These are phyloP conservation scores for Mesitornis unicolor DNA, from an alignment of 2,113 vertebrate genomes.

Conservation along the genomic window DNA sequence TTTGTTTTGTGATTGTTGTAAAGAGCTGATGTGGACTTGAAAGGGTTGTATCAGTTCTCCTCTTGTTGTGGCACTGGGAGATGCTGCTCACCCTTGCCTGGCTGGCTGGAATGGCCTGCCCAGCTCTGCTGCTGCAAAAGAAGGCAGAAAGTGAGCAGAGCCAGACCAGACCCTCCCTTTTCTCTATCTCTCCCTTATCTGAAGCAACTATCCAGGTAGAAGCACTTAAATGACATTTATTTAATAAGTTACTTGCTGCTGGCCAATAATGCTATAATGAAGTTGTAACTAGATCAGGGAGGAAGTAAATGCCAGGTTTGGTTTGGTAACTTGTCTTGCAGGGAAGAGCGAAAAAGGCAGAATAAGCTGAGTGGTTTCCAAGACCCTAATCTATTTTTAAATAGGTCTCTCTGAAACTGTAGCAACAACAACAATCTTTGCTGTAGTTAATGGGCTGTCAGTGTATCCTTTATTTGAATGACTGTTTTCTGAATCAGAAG, in stretches of 20 bases:
- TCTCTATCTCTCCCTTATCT: background rate
- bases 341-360: slow-evolving; percentile 20
- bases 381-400: slow-evolving; percentile 72
- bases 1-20: background rate
- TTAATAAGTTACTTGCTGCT: slow-evolving; percentile 69
- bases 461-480: slow-evolving; percentile 46
- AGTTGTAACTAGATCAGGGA: slow-evolving; percentile 68
- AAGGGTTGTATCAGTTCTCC: background rate
- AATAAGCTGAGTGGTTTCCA: slow-evolving; percentile 48
- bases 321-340: slow-evolving; percentile 63
- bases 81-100: background rate
- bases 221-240: slow-evolving; percentile 69
- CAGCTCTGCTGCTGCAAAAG: background rate
- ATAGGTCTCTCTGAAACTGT: slow-evolving; percentile 55
- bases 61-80: background rate
- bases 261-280: slow-evolving; percentile 72
- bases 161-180: background rate
- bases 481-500: slow-evolving; percentile 45
- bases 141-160: background rate
- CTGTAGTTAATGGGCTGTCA: slow-evolving; percentile 73
- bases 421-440: slow-evolving; percentile 61
- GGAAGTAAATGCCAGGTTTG: slow-evolving; percentile 56
- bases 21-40: background rate
- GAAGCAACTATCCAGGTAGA: slow-evolving; percentile 32
- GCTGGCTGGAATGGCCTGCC: background rate